phyloP scores from a whole-genome alignment of 1,140 invertebrate species.

The Penaeus chinensis region DNA sequence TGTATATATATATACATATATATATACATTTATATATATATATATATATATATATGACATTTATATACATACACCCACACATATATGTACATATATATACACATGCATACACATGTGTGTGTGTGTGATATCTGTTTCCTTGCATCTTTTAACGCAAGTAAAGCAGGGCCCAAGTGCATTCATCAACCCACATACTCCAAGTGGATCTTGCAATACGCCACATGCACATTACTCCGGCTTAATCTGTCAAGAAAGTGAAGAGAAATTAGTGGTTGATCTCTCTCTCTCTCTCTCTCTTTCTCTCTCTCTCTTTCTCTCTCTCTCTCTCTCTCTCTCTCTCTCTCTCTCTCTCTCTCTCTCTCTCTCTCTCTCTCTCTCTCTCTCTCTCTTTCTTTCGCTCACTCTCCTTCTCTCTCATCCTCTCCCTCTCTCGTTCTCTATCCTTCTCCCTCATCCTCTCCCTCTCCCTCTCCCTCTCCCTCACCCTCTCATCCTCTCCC shows the following conservation, averaged over 20 bases:
- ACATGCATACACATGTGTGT: background rate
- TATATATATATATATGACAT: too few relatives aligned
- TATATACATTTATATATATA: too few relatives aligned
- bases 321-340: constrained; percentile 6
- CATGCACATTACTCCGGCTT: too few relatives aligned
- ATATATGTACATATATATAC: constrained; percentile 25
- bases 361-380: background rate
- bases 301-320: constrained; percentile 7
- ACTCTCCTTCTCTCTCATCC: constrained; percentile 2
- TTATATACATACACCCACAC: background rate
- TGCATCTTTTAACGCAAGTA: too few relatives aligned
- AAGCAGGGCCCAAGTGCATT: too few relatives aligned
- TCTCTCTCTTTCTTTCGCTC: background rate
- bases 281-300: background rate
- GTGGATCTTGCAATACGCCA: too few relatives aligned
- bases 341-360: background rate
- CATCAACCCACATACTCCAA: too few relatives aligned
- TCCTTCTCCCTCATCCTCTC: background rate
- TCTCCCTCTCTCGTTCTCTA: background rate
- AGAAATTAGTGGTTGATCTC: too few relatives aligned
- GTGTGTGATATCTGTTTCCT: background rate
- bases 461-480: constrained; percentile 13
- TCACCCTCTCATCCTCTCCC: background rate
- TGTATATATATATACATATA: too few relatives aligned
- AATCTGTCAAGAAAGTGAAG: too few relatives aligned